Base-by-base conservation (phyloP, 2,797 vertebrate species). In the Melanogrammus aeglefinus region DNA sequence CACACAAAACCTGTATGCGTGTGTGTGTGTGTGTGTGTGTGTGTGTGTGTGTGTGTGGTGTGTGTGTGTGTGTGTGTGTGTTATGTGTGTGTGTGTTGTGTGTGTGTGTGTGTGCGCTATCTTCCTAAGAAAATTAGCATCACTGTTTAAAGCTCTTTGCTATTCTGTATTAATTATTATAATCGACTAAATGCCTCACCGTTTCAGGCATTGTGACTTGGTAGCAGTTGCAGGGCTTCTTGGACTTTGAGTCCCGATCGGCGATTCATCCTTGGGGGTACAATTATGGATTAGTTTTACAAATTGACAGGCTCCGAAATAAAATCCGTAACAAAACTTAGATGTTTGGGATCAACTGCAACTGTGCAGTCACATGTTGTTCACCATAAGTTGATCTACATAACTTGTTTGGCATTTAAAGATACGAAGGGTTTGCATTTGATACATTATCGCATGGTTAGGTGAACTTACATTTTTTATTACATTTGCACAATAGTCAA, bases 191-290 rank as follows among this genome's bases (percentile, higher is more conserved):
- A 69, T 27, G 63, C 63, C 72, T n/a, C 72, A 73, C 72, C 35
- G 72, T 39, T 73, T 36, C 33, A 73, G 72, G 38, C 72, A 73
- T 29, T 73, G 35, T 21, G 72, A 73, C 72, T 73, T 73, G 72
- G 72, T 38, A 73, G n/a, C 72, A 73, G 35, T n/a, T 73, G 72
- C 72, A 73, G 72, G 72, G 72, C 38, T 39, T 73, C 35, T 29
- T 73, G n/a, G 36, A 73, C 35, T 73, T 73, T 73, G 72, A 39
- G 24, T 73, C 72, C 21, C 14, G 36, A 73, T 12, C 10, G 36
- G 39, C n/a, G n/a, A 69, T 12, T 69, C 24, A 27, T 27, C n/a
- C 63, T 69, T 27, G 3, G 2, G 57, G 57, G 63, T 27, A 27
- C n/a, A 66, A 66, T 66, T 27, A 66, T 27, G 57, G n/a, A 27